Conservation (phyloP, 2,113 vertebrate genomes). For the Collichthys lucidus region DNA sequence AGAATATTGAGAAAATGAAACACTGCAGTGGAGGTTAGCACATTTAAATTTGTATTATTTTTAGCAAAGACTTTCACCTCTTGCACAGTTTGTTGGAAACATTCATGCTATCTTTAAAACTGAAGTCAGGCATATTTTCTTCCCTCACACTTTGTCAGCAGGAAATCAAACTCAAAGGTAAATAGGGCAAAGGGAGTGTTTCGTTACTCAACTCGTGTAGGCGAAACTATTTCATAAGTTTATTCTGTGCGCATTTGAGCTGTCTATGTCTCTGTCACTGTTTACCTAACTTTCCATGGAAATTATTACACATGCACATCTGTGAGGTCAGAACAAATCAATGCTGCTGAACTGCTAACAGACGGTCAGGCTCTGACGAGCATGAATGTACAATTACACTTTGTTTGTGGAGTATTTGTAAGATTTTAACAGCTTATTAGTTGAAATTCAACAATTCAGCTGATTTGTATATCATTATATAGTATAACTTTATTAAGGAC, state of each 20-base stretch:
- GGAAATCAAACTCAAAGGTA: not conserved
- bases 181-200: not conserved
- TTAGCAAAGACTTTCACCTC: no score
- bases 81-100: no score
- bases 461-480: no score
- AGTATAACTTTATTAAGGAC: no score
- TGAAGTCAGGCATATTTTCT: not conserved
- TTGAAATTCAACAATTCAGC: no score
- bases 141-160: not conserved
- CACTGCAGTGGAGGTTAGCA: not conserved
- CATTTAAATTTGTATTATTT: not conserved
- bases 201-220: not conserved
- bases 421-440: no score
- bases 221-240: conserved; percentile 4
- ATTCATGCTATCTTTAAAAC: not conserved
- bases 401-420: no score
- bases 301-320: conserved; percentile 8
- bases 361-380: not conserved
- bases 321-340: not conserved
- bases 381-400: not conserved
- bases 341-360: not conserved
- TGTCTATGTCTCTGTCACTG: not conserved
- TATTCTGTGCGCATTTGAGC: not conserved
- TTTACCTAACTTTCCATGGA: conserved; percentile 5
- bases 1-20: not conserved